A percentile compares a stretch with the other conserved stretches of the same genome.
Evolutionary conservation across 2,888 invertebrate species (phyloP).

Genomic region (Brachynemurus nebulosus): DNA sequence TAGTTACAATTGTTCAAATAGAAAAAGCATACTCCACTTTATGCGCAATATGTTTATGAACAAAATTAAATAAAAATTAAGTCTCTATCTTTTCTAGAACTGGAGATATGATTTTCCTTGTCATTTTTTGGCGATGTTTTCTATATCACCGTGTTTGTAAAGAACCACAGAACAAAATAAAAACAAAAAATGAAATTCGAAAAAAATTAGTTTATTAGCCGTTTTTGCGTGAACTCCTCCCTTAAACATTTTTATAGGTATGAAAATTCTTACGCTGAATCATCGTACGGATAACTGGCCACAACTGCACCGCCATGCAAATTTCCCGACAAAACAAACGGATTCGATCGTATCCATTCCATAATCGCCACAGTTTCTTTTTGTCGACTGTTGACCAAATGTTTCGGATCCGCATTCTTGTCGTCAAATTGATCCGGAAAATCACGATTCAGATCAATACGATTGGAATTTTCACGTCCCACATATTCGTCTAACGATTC

Average conservation of each 20-base stretch:
- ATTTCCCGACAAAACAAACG: slow-evolving; percentile 88
- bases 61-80: no score
- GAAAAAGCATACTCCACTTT: no score
- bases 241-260: no score
- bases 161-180: no score
- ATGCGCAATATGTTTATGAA: no score
- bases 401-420: slow-evolving; percentile 25
- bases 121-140: neutral
- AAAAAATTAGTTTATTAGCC: no score
- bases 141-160: neutral
- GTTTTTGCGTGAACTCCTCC: no score
- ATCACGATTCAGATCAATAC: slow-evolving; percentile 76
- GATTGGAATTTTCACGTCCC: slow-evolving; percentile 72
- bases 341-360: slow-evolving; percentile 73
- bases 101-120: neutral
- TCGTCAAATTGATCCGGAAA: slow-evolving; percentile 80
- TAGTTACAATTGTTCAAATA: no score
- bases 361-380: slow-evolving; percentile 83
- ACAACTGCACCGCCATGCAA: slow-evolving; percentile 95
- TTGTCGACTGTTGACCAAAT: slow-evolving; percentile 49
- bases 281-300: slow-evolving; percentile 94
- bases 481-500: slow-evolving; percentile 48
- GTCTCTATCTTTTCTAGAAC: no score
- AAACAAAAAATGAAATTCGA: no score
- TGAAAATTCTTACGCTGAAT: slow-evolving; percentile 63